Conservation (phyloP, 2,888 invertebrate genomes). For the Lepidonotus clava region DNA sequence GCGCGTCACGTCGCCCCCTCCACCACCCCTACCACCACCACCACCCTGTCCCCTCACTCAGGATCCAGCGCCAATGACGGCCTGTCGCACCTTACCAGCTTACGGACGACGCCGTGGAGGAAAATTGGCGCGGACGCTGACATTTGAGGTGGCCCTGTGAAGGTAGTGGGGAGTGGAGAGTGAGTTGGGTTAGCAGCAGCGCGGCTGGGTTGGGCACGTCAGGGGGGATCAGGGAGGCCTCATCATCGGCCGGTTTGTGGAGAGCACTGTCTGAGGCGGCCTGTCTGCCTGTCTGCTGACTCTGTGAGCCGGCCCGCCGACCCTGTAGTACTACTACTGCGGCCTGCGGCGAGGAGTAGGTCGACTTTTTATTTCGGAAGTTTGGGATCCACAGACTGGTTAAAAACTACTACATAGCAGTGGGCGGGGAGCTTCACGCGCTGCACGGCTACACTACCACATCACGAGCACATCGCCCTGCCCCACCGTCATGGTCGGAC, state of each 20-base stretch:
- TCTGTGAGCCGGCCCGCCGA: background rate
- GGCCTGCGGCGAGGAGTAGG: background rate
- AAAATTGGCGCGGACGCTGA: background rate
- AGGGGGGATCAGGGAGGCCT: background rate
- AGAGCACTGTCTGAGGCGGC: constrained; percentile 3
- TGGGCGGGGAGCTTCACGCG: too few species aligned
- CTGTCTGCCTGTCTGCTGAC: background rate
- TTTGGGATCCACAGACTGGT: too few species aligned
- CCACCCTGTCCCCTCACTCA: background rate
- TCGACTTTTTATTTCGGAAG: background rate
- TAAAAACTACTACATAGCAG: too few species aligned
- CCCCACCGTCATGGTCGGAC: too few species aligned
- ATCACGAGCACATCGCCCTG: too few species aligned
- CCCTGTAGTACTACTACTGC: background rate
- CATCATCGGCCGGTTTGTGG: background rate
- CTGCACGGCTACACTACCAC: too few species aligned
- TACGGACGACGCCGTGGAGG: too few species aligned
- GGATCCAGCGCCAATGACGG: background rate
- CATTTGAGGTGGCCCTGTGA: background rate
- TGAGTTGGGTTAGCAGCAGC: too few species aligned
- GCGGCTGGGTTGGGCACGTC: background rate
- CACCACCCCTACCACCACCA: background rate
- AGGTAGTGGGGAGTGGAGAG: background rate
- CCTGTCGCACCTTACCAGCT: too few species aligned
- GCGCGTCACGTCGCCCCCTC: background rate